Evolutionary conservation across 2,888 invertebrate genomes (phyloP).

Genomic region (Macroteleia sp.): DNA sequence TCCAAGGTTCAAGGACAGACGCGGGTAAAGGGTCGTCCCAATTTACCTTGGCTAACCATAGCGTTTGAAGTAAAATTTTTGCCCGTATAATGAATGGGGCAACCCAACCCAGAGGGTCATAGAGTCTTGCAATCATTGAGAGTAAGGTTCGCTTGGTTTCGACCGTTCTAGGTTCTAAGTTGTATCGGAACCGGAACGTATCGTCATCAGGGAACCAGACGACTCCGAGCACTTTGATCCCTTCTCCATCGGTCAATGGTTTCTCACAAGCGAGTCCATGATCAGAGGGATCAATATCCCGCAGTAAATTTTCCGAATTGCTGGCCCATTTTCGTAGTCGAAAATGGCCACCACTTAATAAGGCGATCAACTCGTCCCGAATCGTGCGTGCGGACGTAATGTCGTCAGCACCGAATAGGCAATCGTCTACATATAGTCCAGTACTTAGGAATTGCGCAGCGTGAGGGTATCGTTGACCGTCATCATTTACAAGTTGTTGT

Average conservation of each 20-base stretch:
- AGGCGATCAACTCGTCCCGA: slow-evolving; percentile 12
- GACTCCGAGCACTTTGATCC: slow-evolving; percentile 2
- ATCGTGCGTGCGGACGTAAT: background rate
- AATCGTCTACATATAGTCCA: slow-evolving; percentile 16
- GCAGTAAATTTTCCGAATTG: slow-evolving; percentile 21
- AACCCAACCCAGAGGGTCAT: slow-evolving; percentile 17
- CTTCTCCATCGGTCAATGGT: background rate
- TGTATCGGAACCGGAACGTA: background rate
- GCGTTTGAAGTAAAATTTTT: background rate
- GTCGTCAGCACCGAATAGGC: slow-evolving; percentile 25
- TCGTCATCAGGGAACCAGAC: background rate
- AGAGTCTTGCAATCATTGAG: slow-evolving; percentile 1
- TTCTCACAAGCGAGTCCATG: slow-evolving; percentile 17
- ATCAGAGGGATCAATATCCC: slow-evolving; percentile 3
- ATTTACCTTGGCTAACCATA: background rate
- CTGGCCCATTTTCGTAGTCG: slow-evolving; percentile 12
- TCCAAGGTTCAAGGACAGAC: background rate
- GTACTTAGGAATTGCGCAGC: background rate
- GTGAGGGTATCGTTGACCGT: background rate
- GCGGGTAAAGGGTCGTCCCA: slow-evolving; percentile 5
- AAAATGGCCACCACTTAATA: slow-evolving; percentile 31
- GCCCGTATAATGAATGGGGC: slow-evolving; percentile 3
- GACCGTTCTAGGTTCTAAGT: background rate
- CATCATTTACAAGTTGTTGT: background rate
- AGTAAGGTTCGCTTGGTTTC: background rate